Evolutionary conservation across 2,888 invertebrate genomes (phyloP), one percentile per base, ranked within the genome.

Genomic region (Drosophila subquinaria): DNA sequence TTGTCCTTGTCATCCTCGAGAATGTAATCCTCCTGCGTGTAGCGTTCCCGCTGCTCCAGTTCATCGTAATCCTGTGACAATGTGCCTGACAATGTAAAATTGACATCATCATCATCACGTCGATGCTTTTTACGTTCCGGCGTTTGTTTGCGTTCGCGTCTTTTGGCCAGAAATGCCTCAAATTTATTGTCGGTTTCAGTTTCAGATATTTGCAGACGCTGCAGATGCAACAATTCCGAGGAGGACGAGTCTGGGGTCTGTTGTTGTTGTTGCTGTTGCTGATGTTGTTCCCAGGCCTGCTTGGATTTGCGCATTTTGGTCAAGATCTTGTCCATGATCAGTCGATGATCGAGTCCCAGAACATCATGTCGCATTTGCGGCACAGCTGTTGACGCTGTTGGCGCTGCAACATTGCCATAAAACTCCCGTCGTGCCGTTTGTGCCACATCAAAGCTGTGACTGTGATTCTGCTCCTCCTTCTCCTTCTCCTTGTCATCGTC

Each of bases 311-410:
- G 94, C 85, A 94, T 93, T 27, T 94, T 94, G 0, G 93, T 93
- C 10, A 94, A 62, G 1, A 95, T 93, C 56, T 94, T 93, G 42
- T 93, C 93, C 94, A 96, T 94, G 47, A 97, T 95, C 63, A 92
- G 93, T 0, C 93, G 92, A 82, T 96, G 96, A 91, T 97, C 94
- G 51, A 97, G 92, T 0, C 96, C 96, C 42, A 95, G 94, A 4
- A 96, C 94, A 91, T 95, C 95, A 74, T 96, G 94, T 0, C 95
- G 94, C 96, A 97, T 97, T 69, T 94, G 93, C 2, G 96, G 96
- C 69, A 96, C 17, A 0, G 23, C 15, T 5, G 45, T 1, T 8
- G 42, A 11, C 0, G 23, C 10, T 1, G 45, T 8, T 11, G 42
- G n/a, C 1, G 92, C 85, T 59, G 59, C 64, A 4, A 55, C 38